Evolutionary conservation across 2,888 invertebrate species (phyloP).

Genomic region (Rhamnusium bicolor): DNA sequence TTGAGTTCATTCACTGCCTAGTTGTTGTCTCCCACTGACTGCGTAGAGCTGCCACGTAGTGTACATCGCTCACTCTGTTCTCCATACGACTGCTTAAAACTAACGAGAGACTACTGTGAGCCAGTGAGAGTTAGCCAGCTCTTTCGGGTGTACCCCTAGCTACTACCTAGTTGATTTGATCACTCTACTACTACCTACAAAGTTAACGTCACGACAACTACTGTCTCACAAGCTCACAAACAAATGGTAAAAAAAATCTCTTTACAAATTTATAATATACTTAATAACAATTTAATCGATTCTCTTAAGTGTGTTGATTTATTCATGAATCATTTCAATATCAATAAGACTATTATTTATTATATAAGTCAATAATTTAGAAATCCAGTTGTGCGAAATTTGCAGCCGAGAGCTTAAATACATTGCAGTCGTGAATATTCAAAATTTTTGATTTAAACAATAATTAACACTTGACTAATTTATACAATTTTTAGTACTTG

Average conservation of each 20-base stretch:
- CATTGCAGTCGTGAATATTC: constrained; percentile 34
- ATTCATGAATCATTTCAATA: no score
- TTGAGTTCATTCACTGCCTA: constrained; percentile 45
- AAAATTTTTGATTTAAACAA: background rate
- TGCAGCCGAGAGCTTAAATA: constrained; percentile 17
- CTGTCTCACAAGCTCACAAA: constrained; percentile 67
- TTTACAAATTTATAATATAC: constrained; percentile 43
- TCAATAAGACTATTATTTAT: no score
- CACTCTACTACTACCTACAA: constrained; percentile 67
- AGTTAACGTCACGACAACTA: constrained; percentile 64
- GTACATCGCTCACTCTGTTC: constrained; percentile 64
- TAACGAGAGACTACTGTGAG: constrained; percentile 65
- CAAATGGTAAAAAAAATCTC: constrained; percentile 66
- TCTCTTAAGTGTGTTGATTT: constrained; percentile 30
- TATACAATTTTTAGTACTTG: background rate
- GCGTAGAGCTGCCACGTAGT: constrained; percentile 68
- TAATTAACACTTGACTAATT: background rate
- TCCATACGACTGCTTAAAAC: constrained; percentile 66
- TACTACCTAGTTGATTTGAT: constrained; percentile 62
- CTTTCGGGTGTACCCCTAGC: constrained; percentile 61
- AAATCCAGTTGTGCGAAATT: background rate
- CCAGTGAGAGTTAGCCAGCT: constrained; percentile 69
- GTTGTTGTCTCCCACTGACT: constrained; percentile 60
- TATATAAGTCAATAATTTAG: no score
- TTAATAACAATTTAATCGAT: constrained; percentile 33